phyloP scores from a whole-genome alignment of 2,797 vertebrate genomes.

The Aldrovandia affinis region DNA sequence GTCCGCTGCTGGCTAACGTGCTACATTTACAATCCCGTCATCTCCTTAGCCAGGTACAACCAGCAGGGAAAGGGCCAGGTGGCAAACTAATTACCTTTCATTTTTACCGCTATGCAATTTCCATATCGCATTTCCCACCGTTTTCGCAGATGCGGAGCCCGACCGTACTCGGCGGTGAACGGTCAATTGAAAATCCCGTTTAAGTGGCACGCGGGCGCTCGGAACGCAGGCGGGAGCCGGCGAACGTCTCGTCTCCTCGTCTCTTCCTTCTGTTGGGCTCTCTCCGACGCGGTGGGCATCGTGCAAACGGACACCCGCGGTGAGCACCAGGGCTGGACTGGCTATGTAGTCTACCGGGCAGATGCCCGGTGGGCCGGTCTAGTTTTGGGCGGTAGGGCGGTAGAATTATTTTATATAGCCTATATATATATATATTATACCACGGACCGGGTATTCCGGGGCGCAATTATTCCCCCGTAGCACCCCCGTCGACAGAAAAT shows the following conservation, averaged over 20 bases:
- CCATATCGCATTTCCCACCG: neutral
- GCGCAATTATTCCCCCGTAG: too few species aligned
- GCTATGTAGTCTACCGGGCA: too few species aligned
- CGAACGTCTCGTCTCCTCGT: neutral
- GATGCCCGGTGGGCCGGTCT: too few species aligned
- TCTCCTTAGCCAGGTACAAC: neutral
- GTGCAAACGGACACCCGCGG: neutral
- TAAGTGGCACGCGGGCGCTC: neutral
- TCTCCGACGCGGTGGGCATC: neutral
- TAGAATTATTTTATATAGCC: too few species aligned
- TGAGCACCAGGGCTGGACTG: neutral
- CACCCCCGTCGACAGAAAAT: too few species aligned
- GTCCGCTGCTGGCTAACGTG: neutral
- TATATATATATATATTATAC: too few species aligned
- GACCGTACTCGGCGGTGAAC: conserved; percentile 9
- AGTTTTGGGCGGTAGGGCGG: too few species aligned
- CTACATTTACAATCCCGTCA: conserved; percentile 13
- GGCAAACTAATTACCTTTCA: conserved; percentile 22
- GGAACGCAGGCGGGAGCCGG: neutral
- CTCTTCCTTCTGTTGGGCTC: neutral
- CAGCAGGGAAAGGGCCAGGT: conserved; percentile 15
- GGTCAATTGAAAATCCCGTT: neutral
- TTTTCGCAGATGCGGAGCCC: neutral
- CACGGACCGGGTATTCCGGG: too few species aligned
- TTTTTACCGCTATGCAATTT: conserved; percentile 5